Conservation (phyloP, 37 sponge, comb jelly and placozoan species). For the Haliclona indistincta region DNA sequence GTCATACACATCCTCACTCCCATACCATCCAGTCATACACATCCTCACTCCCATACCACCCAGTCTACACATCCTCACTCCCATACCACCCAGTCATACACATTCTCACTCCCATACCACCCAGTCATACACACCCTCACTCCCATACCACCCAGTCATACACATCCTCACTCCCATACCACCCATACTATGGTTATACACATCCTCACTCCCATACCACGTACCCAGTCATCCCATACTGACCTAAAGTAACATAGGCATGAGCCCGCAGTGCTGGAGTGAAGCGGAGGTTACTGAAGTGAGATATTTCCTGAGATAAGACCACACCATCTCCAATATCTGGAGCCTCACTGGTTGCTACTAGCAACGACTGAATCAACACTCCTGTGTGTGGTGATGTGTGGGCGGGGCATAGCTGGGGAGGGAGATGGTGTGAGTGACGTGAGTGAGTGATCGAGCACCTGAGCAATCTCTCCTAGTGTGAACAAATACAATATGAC, state of each 20-base stretch:
- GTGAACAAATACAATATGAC: slow-evolving; percentile 58
- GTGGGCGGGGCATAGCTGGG: slow-evolving; percentile 53
- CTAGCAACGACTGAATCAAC: slow-evolving; percentile 57
- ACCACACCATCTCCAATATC: background rate
- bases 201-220: too few relatives aligned
- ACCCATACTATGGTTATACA: too few relatives aligned
- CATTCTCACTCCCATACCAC: too few relatives aligned
- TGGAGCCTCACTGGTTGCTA: slow-evolving; percentile 31
- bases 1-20: too few relatives aligned
- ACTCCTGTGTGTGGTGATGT: slow-evolving; percentile 45
- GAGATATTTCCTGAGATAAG: background rate
- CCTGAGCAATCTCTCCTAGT: slow-evolving; percentile 73
- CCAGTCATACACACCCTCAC: too few relatives aligned
- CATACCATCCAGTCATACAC: too few relatives aligned
- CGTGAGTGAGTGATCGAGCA: background rate
- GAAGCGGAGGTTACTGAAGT: slow-evolving; percentile 29
- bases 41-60: too few relatives aligned
- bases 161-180: too few relatives aligned
- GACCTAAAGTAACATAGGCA: slow-evolving; percentile 73
- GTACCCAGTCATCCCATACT: too few relatives aligned
- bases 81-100: too few relatives aligned
- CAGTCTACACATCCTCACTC: too few relatives aligned
- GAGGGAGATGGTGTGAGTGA: background rate
- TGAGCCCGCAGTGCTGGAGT: slow-evolving; percentile 53
- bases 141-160: too few relatives aligned